Percentiles rank a stretch among this genome's conserved stretches.
Conservation (phyloP, 1,140 invertebrate species). For the Heliconius hermathena region DNA sequence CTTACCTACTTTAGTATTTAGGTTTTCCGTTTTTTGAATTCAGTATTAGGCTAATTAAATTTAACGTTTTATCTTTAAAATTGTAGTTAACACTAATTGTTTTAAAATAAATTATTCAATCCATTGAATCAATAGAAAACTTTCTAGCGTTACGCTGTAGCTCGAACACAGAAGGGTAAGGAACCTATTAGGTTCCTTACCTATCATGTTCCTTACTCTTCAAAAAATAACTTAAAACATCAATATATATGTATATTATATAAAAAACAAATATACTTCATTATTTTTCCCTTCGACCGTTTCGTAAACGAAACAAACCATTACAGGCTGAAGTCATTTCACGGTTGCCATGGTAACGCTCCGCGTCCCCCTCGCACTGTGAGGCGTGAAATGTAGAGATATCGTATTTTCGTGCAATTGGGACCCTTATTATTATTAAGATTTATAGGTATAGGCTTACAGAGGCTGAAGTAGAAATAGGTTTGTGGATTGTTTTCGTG, state of each 20-base stretch:
- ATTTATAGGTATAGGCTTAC: slow-evolving; percentile 20
- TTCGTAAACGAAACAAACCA: neutral
- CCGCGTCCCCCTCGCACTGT: slow-evolving; percentile 18
- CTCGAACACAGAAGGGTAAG: too few species aligned
- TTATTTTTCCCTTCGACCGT: neutral
- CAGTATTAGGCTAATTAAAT: neutral
- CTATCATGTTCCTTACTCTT: too few species aligned
- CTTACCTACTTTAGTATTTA: neutral
- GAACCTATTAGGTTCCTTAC: too few species aligned
- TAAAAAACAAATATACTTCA: neutral
- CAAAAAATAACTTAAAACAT: too few species aligned
- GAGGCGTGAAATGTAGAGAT: slow-evolving; percentile 27
- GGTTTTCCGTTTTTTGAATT: neutral
- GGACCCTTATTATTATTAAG: slow-evolving; percentile 32
- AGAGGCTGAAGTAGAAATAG: neutral
- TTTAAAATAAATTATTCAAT: too few species aligned
- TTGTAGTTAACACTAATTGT: neutral
- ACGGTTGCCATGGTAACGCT: slow-evolving; percentile 29
- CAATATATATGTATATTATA: too few species aligned
- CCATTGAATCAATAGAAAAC: too few species aligned
- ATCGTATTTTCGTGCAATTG: slow-evolving; percentile 30
- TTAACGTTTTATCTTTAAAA: neutral
- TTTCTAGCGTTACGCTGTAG: too few species aligned
- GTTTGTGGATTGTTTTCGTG: neutral
- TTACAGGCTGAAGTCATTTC: slow-evolving; percentile 22